phyloP scores from a whole-genome alignment of 2,797 vertebrate genomes.

The Mus minutoides region DNA sequence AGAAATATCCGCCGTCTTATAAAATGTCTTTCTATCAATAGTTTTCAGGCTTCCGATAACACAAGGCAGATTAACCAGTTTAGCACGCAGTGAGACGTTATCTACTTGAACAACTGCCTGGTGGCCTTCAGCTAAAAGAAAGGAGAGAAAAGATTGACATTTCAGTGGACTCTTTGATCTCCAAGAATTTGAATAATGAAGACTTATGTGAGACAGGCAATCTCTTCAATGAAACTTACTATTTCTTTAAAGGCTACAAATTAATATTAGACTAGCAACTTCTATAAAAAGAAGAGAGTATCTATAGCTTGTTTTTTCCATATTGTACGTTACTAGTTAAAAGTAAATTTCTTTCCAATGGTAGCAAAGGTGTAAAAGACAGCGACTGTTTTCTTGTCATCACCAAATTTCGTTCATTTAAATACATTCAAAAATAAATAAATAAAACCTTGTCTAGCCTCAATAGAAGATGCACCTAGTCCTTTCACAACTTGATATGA shows the following conservation, averaged over 20 bases:
- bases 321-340: not conserved
- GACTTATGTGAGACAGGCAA: not conserved
- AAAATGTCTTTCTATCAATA: constrained; percentile 97
- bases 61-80: constrained; percentile 96
- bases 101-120: constrained; percentile 95
- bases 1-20: constrained; percentile 97
- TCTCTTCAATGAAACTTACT: constrained; percentile 44
- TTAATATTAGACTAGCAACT: not conserved
- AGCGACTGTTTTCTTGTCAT: constrained; percentile 49
- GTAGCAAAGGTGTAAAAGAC: not conserved
- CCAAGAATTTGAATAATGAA: constrained; percentile 41
- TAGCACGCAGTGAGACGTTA: constrained; percentile 93
- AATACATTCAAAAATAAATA: not conserved
- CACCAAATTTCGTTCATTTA: constrained; percentile 36
- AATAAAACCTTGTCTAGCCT: not conserved
- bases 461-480: not conserved
- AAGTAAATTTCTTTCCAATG: constrained; percentile 55
- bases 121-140: constrained; percentile 91
- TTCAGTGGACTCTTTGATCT: constrained; percentile 38
- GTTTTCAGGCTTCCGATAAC: constrained; percentile 95
- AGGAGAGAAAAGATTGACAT: constrained; percentile 60
- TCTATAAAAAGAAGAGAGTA: constrained; percentile 48
- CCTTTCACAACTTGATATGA: not conserved
- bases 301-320: not conserved
- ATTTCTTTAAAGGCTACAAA: constrained; percentile 34